phyloP scores from a whole-genome alignment of 2,797 vertebrate species.

The Pygocentrus nattereri region DNA sequence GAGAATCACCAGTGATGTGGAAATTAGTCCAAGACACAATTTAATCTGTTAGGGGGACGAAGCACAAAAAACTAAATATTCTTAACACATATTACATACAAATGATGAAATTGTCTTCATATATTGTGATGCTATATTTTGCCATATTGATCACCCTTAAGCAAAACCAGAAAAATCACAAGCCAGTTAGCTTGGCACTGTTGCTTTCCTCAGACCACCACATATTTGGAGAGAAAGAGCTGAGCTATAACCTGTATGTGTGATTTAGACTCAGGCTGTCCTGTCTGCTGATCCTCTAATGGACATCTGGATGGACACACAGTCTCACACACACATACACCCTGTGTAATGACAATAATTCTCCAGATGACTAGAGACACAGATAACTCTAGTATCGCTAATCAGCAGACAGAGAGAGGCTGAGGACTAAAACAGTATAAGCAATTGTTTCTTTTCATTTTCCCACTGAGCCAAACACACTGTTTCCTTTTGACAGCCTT shows the following conservation, averaged over 20 bases:
- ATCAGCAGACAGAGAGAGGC: slow-evolving; percentile 14
- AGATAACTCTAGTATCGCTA: slow-evolving; percentile 42
- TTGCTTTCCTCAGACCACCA: not conserved
- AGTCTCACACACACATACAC: slow-evolving; percentile 62
- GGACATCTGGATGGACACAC: slow-evolving; percentile 72
- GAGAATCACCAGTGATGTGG: not conserved
- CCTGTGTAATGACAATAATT: slow-evolving; percentile 33
- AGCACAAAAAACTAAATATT: too few relatives aligned
- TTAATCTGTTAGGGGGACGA: not conserved
- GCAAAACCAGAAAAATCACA: not conserved
- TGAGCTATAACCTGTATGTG: not conserved
- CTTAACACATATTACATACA: too few relatives aligned
- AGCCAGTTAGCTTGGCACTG: slow-evolving; percentile 19
- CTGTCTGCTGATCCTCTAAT: slow-evolving; percentile 72
- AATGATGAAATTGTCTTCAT: too few relatives aligned
- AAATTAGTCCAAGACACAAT: not conserved
- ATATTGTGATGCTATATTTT: not conserved
- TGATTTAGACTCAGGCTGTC: not conserved
- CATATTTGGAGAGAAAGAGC: not conserved
- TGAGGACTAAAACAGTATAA: not conserved
- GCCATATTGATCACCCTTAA: not conserved
- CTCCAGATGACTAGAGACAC: slow-evolving; percentile 28
- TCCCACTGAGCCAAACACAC: slow-evolving; percentile 33
- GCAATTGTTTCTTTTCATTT: not conserved
- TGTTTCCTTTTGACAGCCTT: not conserved